Evolutionary conservation across 2,797 vertebrate genomes (phyloP).

Genomic region (Enteromius viviparus): DNA sequence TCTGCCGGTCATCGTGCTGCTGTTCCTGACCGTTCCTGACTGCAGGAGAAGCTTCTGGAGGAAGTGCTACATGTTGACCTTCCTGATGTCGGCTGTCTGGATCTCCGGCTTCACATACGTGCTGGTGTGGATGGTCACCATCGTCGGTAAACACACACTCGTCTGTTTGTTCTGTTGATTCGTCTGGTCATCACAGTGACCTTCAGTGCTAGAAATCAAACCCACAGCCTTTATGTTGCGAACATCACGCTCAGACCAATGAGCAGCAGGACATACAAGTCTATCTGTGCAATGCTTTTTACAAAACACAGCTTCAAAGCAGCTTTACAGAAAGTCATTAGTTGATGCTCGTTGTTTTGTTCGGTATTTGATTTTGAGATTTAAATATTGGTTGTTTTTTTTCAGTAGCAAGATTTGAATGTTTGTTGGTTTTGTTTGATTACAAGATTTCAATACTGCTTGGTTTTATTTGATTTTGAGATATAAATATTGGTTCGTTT

Average conservation of each 20-base stretch:
- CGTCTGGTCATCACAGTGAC: not conserved
- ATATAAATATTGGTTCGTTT: not conserved
- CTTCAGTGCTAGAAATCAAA: not conserved
- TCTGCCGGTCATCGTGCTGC: conserved; percentile 85
- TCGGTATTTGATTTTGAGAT: not conserved
- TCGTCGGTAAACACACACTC: conserved; percentile 81
- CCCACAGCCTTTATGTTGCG: not conserved
- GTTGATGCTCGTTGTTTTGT: not conserved
- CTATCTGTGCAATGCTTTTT: not conserved
- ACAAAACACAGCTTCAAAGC: not conserved
- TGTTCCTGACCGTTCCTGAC: conserved; percentile 90
- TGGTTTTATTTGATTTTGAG: not conserved
- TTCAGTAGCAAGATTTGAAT: not conserved
- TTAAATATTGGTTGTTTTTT: not conserved
- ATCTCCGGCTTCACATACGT: conserved; percentile 94
- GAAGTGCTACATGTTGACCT: conserved; percentile 90
- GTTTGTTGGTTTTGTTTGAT: fast-evolving
- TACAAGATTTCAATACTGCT: fast-evolving
- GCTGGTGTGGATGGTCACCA: conserved; percentile 96
- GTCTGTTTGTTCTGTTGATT: not conserved
- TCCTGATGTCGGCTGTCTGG: conserved; percentile 95
- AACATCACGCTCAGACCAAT: not conserved
- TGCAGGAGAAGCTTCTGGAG: conserved; percentile 92
- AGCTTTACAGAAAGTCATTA: not conserved
- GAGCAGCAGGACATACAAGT: not conserved